Evolutionary conservation across 2,113 vertebrate genomes (phyloP), one percentile per base, ranked within the genome.

Genomic region (Pseudorasbora parva): DNA sequence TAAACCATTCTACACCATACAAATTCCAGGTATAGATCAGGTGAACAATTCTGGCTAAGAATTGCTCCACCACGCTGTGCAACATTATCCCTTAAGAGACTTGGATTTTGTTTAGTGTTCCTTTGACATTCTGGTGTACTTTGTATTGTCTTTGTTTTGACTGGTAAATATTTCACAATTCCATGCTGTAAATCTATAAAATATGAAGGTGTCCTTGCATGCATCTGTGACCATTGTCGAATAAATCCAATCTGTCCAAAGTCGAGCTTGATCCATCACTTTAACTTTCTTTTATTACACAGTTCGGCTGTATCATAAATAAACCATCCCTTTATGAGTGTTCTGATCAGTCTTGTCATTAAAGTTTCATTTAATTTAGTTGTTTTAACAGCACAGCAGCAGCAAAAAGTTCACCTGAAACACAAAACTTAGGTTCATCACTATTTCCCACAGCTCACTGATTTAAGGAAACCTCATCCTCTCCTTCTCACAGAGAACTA

Each of bases 401-500:
- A 25, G 71, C 33, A 59, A 51, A 25, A 78, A 4, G 45, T 23
- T 72, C 41, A 73, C 45, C 27, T 85, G 66, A 8, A 23, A 64
- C 1, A n/a, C 54, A 37, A 82, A 82, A 9, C 49, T 37, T 49
- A 23, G 41, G 23, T 41, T 69, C 69, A 82, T 78, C 51, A 74
- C 41, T 47, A 54, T 62, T 81, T 75, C 45, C 69, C 80, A 72
- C 62, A 77, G 33, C 21, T 75, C 51, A 62, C 14, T 74, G 41
- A 62, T 8, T 76, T 79, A 64, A 85, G 33, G 85, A 88, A 86
- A 86, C 69, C 54, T 81, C 62, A 88, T 85, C 81, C 81, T 72
- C 9, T 23, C 37, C 64, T 71, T 71, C 60, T n/a, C 25, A 88
- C 83, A 88, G 85, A 85, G 81, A 73, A 21, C 78, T 78, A 78